Percentiles rank a stretch among this genome's conserved stretches.
Conservation (phyloP, 2,888 invertebrate genomes). For the Stegophylla sp. region DNA sequence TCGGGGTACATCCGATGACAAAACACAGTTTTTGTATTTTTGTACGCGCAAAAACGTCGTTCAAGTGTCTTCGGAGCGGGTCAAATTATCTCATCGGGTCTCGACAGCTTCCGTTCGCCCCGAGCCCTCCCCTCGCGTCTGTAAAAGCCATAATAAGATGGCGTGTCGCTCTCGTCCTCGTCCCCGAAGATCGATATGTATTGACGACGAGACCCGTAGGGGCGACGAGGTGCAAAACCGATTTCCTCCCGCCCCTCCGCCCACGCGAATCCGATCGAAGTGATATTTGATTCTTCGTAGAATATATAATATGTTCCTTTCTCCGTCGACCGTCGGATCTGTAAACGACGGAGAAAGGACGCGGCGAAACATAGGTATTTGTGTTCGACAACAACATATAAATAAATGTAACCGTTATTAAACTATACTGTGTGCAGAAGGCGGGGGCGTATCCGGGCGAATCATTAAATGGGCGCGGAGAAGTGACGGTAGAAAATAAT, state of each 20-base stretch:
- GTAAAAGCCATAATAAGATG: not conserved
- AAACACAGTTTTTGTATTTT: not conserved
- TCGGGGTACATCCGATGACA: too few relatives aligned
- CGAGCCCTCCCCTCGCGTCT: not conserved
- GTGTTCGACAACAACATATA: not conserved
- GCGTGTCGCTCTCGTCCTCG: not conserved
- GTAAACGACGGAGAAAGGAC: not conserved
- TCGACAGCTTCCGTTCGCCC: not conserved
- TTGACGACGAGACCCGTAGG: too few relatives aligned
- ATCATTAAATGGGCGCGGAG: too few relatives aligned
- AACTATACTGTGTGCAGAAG: not conserved
- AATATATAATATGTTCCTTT: not conserved
- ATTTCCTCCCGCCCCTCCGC: not conserved
- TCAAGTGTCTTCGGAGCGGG: not conserved
- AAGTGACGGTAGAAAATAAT: too few relatives aligned
- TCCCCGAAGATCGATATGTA: not conserved
- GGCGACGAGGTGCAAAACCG: not conserved
- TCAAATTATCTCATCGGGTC: constrained; percentile 11
- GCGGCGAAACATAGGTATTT: not conserved
- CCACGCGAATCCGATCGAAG: not conserved
- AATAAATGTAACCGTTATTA: not conserved
- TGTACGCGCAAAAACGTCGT: not conserved
- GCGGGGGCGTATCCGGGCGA: not conserved
- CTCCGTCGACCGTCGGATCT: not conserved
- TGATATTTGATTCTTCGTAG: not conserved